Conservation (phyloP, 2,113 vertebrate species). For the Rhodinocichla rosea region DNA sequence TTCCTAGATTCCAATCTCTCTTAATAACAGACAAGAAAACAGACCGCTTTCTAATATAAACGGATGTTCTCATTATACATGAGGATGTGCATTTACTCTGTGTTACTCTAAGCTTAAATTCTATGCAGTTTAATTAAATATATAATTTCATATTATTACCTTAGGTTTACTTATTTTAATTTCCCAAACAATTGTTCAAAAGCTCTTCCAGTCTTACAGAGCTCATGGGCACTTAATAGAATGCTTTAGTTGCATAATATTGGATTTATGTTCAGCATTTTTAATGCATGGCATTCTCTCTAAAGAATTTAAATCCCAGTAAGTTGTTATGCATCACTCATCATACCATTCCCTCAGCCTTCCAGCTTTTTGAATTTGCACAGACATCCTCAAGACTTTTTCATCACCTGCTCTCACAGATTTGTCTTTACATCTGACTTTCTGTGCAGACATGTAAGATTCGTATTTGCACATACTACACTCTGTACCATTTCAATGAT, state of each 20-base stretch:
- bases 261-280: neutral
- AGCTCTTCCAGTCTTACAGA: neutral
- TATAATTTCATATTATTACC: neutral
- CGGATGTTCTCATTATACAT: neutral
- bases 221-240: neutral
- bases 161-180: neutral
- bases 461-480: neutral
- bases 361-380: neutral
- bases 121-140: neutral
- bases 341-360: neutral
- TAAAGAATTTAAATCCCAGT: neutral
- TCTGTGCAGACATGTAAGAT: neutral
- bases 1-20: neutral
- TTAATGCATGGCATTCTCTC: neutral
- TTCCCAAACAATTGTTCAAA: neutral
- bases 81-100: neutral
- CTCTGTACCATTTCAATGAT: neutral
- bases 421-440: neutral
- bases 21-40: neutral
- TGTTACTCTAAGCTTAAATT: neutral
- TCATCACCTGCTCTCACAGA: neutral
- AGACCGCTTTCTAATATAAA: neutral
- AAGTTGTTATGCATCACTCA: fast-evolving
- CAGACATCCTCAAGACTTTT: neutral
- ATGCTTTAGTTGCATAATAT: neutral